Evolutionary conservation across 2,888 invertebrate species (phyloP), one percentile per base, ranked within the genome.

Genomic region (Malachius bipustulatus): DNA sequence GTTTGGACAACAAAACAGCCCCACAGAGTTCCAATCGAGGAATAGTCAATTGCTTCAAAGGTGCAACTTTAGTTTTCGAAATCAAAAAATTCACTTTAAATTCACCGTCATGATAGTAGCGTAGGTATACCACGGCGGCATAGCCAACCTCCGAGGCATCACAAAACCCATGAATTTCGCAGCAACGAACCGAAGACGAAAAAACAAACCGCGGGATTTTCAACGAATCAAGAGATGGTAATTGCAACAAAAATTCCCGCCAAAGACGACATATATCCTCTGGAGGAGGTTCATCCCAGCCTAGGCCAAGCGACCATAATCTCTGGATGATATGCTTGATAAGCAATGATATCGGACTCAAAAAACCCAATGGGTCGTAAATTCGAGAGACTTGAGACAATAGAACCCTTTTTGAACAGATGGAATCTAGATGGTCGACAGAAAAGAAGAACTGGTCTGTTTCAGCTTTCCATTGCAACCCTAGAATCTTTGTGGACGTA

Each of bases 401-500:
- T 10, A 35, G 31, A 9, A 12, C 30, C 11, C 38, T 26, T 35
- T 35, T 35, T 4, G 34, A 26, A 12, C 30, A 31, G 28, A 33
- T 14, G 16, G 8, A 3, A 13, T 37, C 36, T 2, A 36, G 35
- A 28, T 24, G 13, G 12, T 13, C 14, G 4, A 39, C 10, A 14
- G 27, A 4, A 36, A 37, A 39, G 26, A 27, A 14, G 4, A 38
- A 10, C 9, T 14, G 16, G 29, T 38, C 35, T 4, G 19, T 32
- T 16, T 33, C 14, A n/a, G 39, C 19, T 26, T 34, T 14, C 40
- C 37, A 40, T 19, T 40, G 30, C 2, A 37, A 29, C 10, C 40
- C 37, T 16, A 40, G 30, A 31, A 34, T 37, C 33, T 39, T 36
- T 10, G 31, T 37, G 15, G 34, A 36, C 9, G 33, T 33, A 33